Conservation (phyloP, 2,113 vertebrate genomes). For the Odobenus rosmarus region DNA sequence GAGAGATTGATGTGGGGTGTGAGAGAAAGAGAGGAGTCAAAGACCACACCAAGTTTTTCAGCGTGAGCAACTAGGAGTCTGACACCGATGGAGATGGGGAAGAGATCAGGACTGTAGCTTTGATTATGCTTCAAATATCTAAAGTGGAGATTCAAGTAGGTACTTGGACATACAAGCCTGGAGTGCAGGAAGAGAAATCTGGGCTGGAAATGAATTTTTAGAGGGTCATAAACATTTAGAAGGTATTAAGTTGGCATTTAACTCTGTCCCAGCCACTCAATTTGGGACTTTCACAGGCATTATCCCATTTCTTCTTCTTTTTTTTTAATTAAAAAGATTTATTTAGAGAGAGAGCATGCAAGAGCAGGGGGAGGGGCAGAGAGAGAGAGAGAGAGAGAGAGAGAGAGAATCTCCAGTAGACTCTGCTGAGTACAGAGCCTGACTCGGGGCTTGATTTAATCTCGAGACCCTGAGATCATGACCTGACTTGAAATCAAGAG, state of each 20-base stretch:
- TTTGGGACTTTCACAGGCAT: background rate
- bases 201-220: background rate
- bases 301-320: background rate
- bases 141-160: background rate
- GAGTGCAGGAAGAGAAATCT: background rate
- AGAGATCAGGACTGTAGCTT: background rate
- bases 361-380: background rate
- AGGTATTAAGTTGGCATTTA: background rate
- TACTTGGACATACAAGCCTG: background rate
- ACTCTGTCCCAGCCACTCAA: background rate
- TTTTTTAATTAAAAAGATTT: too few relatives aligned
- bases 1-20: background rate
- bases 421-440: background rate
- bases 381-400: background rate
- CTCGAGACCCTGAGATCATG: too few relatives aligned
- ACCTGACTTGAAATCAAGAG: too few relatives aligned
- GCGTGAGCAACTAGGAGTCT: background rate
- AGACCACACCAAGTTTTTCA: background rate
- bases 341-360: background rate
- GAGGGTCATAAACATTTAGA: background rate
- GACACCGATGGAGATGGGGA: background rate
- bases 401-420: background rate
- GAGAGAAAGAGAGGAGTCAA: conserved; percentile 34
- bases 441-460: too few relatives aligned
- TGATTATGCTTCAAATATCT: background rate